Evolutionary conservation across 2,113 vertebrate genomes (phyloP), one percentile per base, ranked within the genome.

Genomic region (Lota lota): DNA sequence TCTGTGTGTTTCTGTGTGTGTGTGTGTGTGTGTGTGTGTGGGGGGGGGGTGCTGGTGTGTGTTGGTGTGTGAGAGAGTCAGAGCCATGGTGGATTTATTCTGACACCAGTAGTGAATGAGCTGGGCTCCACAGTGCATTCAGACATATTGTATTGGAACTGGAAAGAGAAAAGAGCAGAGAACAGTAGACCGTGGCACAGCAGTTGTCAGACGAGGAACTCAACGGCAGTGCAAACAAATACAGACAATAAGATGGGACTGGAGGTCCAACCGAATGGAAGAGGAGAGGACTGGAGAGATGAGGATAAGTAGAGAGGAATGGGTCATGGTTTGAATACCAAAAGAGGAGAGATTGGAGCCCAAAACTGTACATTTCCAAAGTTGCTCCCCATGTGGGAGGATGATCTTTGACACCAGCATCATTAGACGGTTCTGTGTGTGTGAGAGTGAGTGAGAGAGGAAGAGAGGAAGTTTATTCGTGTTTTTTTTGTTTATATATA

Each of bases 401-500:
- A 63, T 59, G 50, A 47, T 6, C 33, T 75, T 70, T 70, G 15
- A 67, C 61, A 18, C 69, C 67, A 74, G 61, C 21, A 73, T 21
- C 69, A 68, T 80, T 73, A 61, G 58, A 20, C 28, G 10, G 6
- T 12, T 8, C 12, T 47, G 40, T 47, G 12, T 33, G 28, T 33
- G 28, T 33, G 4, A 0, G 7, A 0, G 28, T 33, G 28, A 33
- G 28, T 33, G 7, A 33, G 28, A 33, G 28, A 33, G 28, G 28
- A 33, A n/a, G n/a, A n/a, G n/a, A n/a, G n/a, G n/a, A n/a, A n/a
- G n/a, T n/a, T n/a, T n/a, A n/a, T n/a, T n/a, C n/a, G n/a, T n/a
- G n/a, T n/a, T 33, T 33, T 33, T 3, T 33, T 33, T 33, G 28
- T 33, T 33, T 33, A 7, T 33, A 33, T 33, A 33, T 33, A 33